These are phyloP conservation scores for Acrocera orbiculus DNA, from an alignment of 2,888 invertebrate species.

Conservation along the genomic window DNA sequence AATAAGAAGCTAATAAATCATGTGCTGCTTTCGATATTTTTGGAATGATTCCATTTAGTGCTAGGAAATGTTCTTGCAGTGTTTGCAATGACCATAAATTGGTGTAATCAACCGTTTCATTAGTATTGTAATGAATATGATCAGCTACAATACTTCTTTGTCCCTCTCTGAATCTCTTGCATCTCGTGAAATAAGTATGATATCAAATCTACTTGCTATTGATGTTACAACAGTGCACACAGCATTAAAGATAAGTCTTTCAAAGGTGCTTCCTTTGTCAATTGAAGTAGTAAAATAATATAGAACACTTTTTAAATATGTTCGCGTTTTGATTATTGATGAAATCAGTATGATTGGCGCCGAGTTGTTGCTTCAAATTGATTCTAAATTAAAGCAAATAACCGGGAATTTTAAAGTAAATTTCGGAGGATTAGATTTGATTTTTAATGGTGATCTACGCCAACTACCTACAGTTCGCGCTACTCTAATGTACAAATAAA, in stretches of 20 bases:
- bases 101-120: conserved; percentile 7
- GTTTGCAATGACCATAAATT: conserved; percentile 36
- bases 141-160: conserved; percentile 41
- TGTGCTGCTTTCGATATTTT: conserved; percentile 50
- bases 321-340: conserved; percentile 20
- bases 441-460: conserved; percentile 23
- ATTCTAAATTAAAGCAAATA: conserved; percentile 20
- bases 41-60: conserved; percentile 51
- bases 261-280: background rate
- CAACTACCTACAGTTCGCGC: conserved; percentile 21
- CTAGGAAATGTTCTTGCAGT: conserved; percentile 53
- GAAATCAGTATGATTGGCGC: conserved; percentile 23
- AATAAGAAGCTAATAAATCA: conserved; percentile 54
- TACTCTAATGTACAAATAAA: conserved; percentile 18
- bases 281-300: conserved; percentile 13
- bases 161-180: conserved; percentile 66
- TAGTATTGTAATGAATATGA: conserved; percentile 33
- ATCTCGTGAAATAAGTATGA: conserved; percentile 63
- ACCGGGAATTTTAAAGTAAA: conserved; percentile 14
- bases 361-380: conserved; percentile 17
- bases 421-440: conserved; percentile 22
- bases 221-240: conserved; percentile 46
- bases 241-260: conserved; percentile 13
- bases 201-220: conserved; percentile 68
- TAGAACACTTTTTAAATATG: conserved; percentile 12